These are phyloP conservation scores for Corydoras maculifer DNA, from an alignment of 2,113 vertebrate genomes.

Conservation along the genomic window DNA sequence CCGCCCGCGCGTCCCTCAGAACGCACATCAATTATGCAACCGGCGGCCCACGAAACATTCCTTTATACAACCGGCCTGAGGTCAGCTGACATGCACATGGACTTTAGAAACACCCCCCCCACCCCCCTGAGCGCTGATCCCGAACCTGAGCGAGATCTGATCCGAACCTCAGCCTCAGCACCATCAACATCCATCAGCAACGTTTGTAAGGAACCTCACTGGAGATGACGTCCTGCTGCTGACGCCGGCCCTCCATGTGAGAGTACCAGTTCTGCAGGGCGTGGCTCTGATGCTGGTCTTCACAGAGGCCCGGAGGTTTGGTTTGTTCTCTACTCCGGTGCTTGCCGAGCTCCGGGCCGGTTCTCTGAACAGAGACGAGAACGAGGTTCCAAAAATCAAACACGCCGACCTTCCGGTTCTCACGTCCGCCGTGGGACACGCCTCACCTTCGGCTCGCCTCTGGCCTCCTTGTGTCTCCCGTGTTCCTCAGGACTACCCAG, in stretches of 20 bases:
- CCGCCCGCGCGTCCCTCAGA: not conserved
- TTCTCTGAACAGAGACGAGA: constrained; percentile 40
- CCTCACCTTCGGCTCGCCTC: constrained; percentile 69
- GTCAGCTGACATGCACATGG: not conserved
- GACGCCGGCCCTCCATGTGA: constrained; percentile 67
- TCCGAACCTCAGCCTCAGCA: too few relatives aligned
- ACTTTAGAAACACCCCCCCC: not conserved
- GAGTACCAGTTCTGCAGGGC: constrained; percentile 78
- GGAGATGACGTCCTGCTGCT: constrained; percentile 72
- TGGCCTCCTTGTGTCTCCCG: constrained; percentile 67
- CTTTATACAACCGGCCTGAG: not conserved
- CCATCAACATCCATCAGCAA: too few relatives aligned
- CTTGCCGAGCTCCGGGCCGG: constrained; percentile 37
- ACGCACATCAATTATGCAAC: not conserved
- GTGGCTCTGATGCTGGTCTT: constrained; percentile 55
- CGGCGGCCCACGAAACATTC: not conserved
- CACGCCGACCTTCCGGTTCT: too few relatives aligned
- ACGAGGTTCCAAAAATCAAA: not conserved
- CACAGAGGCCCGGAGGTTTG: constrained; percentile 23
- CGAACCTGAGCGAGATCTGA: too few relatives aligned
- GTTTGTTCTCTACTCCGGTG: constrained; percentile 17
- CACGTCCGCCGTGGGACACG: not conserved
- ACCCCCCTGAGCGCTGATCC: not conserved
- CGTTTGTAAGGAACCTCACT: constrained; percentile 58
- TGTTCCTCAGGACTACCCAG: constrained; percentile 81